A percentile compares a stretch with the other conserved stretches of the same genome.
phyloP scores from a whole-genome alignment of 1,140 invertebrate species.

The Ganaspis sp. region DNA sequence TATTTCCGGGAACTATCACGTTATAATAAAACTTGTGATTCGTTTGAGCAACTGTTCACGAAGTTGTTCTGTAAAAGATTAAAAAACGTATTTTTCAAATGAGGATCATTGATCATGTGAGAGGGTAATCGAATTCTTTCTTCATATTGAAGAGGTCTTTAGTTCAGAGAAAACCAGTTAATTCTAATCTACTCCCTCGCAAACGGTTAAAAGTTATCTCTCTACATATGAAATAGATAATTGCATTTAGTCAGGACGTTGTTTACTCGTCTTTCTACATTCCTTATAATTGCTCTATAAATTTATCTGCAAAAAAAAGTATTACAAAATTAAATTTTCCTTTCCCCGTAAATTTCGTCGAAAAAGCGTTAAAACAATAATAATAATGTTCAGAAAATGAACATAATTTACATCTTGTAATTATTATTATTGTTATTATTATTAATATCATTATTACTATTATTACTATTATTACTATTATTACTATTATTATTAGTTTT shows the following conservation, averaged over 20 bases:
- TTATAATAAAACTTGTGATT: too few species aligned
- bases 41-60: background rate
- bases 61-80: background rate
- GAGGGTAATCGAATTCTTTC: constrained; percentile 8
- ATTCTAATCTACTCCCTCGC: background rate
- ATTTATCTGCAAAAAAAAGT: background rate
- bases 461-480: too few species aligned
- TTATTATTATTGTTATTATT: too few species aligned
- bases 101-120: background rate
- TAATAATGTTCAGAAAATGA: too few species aligned
- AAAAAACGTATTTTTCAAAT: background rate
- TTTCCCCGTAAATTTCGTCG: too few species aligned
- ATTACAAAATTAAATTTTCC: too few species aligned
- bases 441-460: too few species aligned
- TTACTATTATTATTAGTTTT: too few species aligned
- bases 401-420: too few species aligned
- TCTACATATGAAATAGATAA: background rate
- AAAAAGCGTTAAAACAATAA: too few species aligned
- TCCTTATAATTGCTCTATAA: background rate
- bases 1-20: too few species aligned
- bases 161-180: constrained; percentile 2
- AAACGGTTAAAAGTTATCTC: constrained; percentile 9
- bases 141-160: background rate
- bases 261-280: background rate
- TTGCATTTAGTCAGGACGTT: background rate